Conservation (phyloP, 2,888 invertebrate genomes). For the Venusia cambrica region DNA sequence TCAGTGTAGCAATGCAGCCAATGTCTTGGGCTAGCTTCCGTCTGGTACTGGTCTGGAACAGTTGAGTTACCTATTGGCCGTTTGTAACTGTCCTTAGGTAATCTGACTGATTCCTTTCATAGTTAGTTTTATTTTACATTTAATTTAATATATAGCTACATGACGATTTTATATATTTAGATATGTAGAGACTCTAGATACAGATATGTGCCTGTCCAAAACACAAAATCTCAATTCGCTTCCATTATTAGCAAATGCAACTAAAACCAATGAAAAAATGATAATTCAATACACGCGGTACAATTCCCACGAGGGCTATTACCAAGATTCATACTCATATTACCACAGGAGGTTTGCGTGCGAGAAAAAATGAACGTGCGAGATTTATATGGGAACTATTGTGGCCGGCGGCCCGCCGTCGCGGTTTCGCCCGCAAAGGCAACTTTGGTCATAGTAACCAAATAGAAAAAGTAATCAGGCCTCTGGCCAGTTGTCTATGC, state of each 20-base stretch:
- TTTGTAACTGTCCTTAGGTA: too few relatives aligned
- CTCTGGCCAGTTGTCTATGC: constrained; percentile 61
- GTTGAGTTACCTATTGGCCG: too few relatives aligned
- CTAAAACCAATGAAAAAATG: constrained; percentile 47
- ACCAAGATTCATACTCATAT: constrained; percentile 44
- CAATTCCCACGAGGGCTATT: constrained; percentile 59
- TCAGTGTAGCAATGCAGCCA: too few relatives aligned
- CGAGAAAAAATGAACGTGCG: constrained; percentile 28
- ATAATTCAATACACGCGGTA: constrained; percentile 61
- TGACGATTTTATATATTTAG: too few relatives aligned
- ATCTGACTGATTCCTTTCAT: too few relatives aligned
- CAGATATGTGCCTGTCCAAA: constrained; percentile 12
- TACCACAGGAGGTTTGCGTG: constrained; percentile 39
- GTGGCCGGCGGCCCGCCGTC: background rate
- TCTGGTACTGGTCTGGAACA: too few relatives aligned
- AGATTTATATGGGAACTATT: constrained; percentile 19
- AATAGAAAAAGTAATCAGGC: constrained; percentile 56
- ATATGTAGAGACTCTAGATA: too few relatives aligned
- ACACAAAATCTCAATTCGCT: constrained; percentile 25
- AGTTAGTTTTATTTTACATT: too few relatives aligned
- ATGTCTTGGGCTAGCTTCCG: too few relatives aligned
- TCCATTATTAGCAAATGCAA: constrained; percentile 40
- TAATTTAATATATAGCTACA: too few relatives aligned
- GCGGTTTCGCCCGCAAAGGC: constrained; percentile 28
- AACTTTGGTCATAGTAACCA: constrained; percentile 42